Evolutionary conservation across 2,888 invertebrate genomes (phyloP).

Genomic region (Cactoblastis cactorum): DNA sequence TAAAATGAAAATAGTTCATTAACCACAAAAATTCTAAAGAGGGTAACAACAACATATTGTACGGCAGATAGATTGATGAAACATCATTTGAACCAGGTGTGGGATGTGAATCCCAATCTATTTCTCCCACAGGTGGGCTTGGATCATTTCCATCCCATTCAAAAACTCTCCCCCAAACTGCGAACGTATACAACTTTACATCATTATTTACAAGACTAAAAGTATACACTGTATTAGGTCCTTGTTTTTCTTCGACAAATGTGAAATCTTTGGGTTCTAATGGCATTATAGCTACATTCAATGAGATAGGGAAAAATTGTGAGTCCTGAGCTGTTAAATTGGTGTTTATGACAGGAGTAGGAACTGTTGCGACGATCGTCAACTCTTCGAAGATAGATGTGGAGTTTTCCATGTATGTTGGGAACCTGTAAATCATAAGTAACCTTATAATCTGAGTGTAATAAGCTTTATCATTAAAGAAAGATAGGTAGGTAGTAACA

Average conservation of each 20-base stretch:
- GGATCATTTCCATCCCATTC: constrained; percentile 54
- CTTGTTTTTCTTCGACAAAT: constrained; percentile 30
- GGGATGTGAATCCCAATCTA: not conserved
- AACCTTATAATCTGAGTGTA: no score
- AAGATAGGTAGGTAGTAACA: no score
- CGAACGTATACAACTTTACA: constrained; percentile 67
- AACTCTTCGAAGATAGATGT: constrained; percentile 68
- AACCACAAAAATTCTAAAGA: not conserved
- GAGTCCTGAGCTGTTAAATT: constrained; percentile 45
- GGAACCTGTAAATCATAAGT: constrained; percentile 53
- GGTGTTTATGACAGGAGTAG: constrained; percentile 39
- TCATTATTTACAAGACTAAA: constrained; percentile 35
- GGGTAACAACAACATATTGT: not conserved
- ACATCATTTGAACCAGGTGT: not conserved
- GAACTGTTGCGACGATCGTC: constrained; percentile 60
- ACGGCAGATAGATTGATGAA: not conserved
- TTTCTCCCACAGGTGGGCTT: constrained; percentile 35
- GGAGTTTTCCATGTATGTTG: constrained; percentile 50
- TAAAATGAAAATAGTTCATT: no score
- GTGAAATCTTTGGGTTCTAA: constrained; percentile 50
- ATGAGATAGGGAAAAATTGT: constrained; percentile 68
- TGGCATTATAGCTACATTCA: constrained; percentile 70
- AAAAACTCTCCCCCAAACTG: constrained; percentile 75
- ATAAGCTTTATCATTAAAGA: no score
- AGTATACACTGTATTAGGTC: constrained; percentile 30